phyloP scores from a whole-genome alignment of 2,888 invertebrate genomes.

The Drosophila percnosoma region DNA sequence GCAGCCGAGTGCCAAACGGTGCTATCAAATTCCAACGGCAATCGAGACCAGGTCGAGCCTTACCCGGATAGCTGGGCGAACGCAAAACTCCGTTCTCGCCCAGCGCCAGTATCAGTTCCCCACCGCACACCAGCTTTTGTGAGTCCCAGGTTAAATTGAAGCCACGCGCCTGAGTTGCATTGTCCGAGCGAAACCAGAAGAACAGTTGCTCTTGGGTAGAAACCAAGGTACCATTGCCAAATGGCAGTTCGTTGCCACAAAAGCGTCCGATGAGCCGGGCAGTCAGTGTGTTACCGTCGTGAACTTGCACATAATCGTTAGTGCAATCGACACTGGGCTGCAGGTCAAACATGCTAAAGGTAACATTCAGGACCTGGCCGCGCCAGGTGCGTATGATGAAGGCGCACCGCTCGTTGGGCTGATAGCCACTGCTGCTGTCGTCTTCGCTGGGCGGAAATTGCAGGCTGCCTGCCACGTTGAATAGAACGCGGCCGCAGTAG shows the following conservation, averaged over 20 bases:
- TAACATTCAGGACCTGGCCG: constrained; percentile 90
- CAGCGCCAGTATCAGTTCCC: constrained; percentile 84
- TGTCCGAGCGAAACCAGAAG: constrained; percentile 92
- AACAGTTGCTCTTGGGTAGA: constrained; percentile 91
- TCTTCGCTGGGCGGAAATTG: constrained; percentile 87
- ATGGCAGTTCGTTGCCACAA: constrained; percentile 90
- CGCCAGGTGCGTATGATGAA: constrained; percentile 90
- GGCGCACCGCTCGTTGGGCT: constrained; percentile 89
- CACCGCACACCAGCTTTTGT: constrained; percentile 90
- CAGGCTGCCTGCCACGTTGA: constrained; percentile 86
- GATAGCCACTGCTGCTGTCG: constrained; percentile 84
- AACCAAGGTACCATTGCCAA: constrained; percentile 88
- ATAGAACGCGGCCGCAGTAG: constrained; percentile 88
- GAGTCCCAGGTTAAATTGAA: constrained; percentile 92
- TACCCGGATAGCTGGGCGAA: constrained; percentile 95
- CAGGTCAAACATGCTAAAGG: constrained; percentile 91
- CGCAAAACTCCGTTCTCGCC: constrained; percentile 89
- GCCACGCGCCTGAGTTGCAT: constrained; percentile 86
- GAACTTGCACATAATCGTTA: constrained; percentile 91
- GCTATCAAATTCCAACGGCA: constrained; percentile 93
- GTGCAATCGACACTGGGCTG: constrained; percentile 86
- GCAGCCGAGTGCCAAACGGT: constrained; percentile 89
- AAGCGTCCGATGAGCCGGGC: constrained; percentile 91
- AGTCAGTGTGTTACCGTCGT: constrained; percentile 92
- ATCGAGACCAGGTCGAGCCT: constrained; percentile 92